Conservation (phyloP, 2,797 vertebrate genomes). For the Zonotrichia albicollis region DNA sequence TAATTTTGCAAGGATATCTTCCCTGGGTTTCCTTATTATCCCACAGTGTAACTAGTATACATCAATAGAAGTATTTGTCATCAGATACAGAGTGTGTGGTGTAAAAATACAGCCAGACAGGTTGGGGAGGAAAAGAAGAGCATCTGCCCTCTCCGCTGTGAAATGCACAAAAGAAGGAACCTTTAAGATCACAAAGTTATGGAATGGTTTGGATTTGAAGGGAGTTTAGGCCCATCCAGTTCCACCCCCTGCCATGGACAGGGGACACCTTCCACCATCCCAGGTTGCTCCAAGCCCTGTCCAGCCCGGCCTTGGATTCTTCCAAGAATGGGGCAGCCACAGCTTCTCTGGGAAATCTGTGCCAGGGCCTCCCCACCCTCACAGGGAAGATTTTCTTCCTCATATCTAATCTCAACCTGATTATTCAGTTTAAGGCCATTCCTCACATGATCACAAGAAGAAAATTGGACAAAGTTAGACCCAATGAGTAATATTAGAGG, state of each 20-base stretch:
- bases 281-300: accelerated
- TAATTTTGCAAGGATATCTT: not conserved
- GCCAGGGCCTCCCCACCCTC: not conserved
- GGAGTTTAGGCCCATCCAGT: not conserved
- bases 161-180: not conserved
- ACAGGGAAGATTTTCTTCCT: not conserved
- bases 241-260: accelerated
- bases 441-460: not conserved
- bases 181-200: accelerated
- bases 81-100: too few species aligned
- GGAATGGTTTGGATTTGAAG: not conserved
- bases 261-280: accelerated
- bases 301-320: not conserved
- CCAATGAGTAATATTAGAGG: not conserved
- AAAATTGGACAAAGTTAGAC: not conserved
- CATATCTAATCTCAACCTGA: not conserved
- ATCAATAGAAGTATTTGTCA: not conserved
- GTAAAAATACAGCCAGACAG: not conserved
- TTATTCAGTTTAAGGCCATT: not conserved
- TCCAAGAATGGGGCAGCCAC: not conserved
- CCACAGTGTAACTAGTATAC: accelerated
- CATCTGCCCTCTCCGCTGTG: not conserved
- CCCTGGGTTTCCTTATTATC: not conserved
- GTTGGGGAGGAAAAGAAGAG: not conserved
- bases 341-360: not conserved